Evolutionary conservation across 2,113 vertebrate genomes (phyloP), one percentile per base, ranked within the genome.

Genomic region (Apteryx owenii): DNA sequence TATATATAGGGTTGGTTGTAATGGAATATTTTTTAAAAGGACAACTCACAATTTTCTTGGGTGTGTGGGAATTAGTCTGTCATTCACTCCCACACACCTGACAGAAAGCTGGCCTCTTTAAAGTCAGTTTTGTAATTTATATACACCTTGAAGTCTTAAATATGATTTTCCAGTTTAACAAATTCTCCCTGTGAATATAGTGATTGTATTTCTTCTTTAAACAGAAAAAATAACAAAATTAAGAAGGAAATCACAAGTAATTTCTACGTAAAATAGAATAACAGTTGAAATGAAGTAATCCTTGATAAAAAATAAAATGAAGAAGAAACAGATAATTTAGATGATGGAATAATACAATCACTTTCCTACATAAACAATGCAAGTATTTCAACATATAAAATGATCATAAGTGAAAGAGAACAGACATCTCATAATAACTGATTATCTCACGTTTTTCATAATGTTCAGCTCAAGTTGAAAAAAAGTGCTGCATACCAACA

Each of bases 341-440:
- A 58, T 60, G 86, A 16, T 3, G 44, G 69, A 94, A 86, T 62
- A 94, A 89, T 18, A 75, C 19, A 60, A 77, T 85, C 7, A 0
- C 56, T 82, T 68, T 69, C 77, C 70, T 75, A 78, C 56, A 58
- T 80, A 66, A 90, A 77, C 72, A 83, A 73, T 66, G 48, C 13
- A 81, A 96, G 56, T 61, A 93, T 76, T 97, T 90, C 48, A 90
- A 92, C 53, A 80, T 53, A 82, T 72, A 69, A 94, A 89, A 72
- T 95, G 94, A 73, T 92, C 86, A 16, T 62, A 94, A 93, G 56
- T 90, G 68, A 81, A 93, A 89, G 92, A 87, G 70, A 87, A 61
- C 77, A 95, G 66, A 40, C 61, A 76, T 33, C 51, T 81, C 61
- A 68, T 76, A 91, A 83, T 81, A 84, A 12, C 19, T 7, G 89